Evolutionary conservation across 2,888 invertebrate genomes (phyloP), one percentile per base, ranked within the genome.

Genomic region (Drosophila atripex): DNA sequence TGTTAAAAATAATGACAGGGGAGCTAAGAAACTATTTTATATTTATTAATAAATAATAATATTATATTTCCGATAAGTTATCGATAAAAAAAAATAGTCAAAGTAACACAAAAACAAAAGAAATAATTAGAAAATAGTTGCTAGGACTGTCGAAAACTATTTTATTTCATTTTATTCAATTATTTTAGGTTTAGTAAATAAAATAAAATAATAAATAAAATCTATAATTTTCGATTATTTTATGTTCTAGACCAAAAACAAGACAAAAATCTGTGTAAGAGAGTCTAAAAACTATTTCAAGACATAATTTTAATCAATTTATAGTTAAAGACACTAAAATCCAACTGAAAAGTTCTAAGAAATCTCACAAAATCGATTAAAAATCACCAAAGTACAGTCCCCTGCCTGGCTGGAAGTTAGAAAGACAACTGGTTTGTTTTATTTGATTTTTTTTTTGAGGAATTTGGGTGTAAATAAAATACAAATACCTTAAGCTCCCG

Each of bases 401-500:
- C 7, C n/a, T 0, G n/a, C 5, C 3, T 35, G n/a, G 2, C n/a
- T 14, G 2, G n/a, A 35, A 35, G n/a, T 12, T 5, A 32, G 5
- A 32, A n/a, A 12, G 12, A 32, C 28, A 32, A 32, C 35, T n/a
- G 35, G 35, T 14, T 35, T 35, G 35, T 35, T 35, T 35, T 35
- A 12, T 32, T 35, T 35, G 18, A 41, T 41, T 41, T 12, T 14
- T 6, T 46, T 30, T 18, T 18, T n/a, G 16, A 47, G 46, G 60
- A 57, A 45, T 46, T 30, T 35, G 14, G 46, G 28, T 28, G 21
- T 60, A 60, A 59, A 59, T 60, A 46, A 39, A 39, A 14, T 5
- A 32, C 57, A 39, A 39, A 14, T n/a, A 32, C 57, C 57, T 59
- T 59, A 59, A 60, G 60, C 60, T 16, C 28, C 38, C n/a, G 25